Conservation (phyloP, 2,888 invertebrate genomes). For the Allacma fusca region DNA sequence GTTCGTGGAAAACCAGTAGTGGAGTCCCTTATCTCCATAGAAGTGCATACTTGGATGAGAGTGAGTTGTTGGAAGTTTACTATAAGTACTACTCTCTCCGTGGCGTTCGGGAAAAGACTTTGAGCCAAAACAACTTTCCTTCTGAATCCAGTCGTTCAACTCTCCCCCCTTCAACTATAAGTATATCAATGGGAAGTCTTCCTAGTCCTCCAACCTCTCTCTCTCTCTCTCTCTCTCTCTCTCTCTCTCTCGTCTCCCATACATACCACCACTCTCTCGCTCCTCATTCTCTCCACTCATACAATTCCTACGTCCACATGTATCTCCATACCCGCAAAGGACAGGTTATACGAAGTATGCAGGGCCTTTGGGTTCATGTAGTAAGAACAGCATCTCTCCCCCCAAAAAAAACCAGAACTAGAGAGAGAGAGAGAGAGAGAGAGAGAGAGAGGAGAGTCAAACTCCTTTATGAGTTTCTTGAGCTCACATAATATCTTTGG, state of each 20-base stretch:
- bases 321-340: background rate
- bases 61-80: no score
- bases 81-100: background rate
- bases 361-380: no score
- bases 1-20: background rate
- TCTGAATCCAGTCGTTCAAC: constrained; percentile 45
- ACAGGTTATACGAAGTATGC: no score
- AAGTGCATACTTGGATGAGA: background rate
- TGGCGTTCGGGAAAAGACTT: constrained; percentile 29
- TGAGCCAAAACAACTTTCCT: constrained; percentile 44
- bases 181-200: constrained; percentile 31
- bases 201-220: no score
- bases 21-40: constrained; percentile 6
- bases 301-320: no score
- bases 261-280: background rate
- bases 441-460: no score
- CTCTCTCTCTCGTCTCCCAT: background rate
- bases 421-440: no score
- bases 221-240: no score
- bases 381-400: no score
- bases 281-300: background rate
- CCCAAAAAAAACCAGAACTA: no score
- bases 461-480: constrained; percentile 16
- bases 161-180: constrained; percentile 43
- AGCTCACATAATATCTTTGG: constrained; percentile 4